These are phyloP conservation scores for Alcis repandata DNA, from an alignment of 2,888 invertebrate genomes.

Conservation along the genomic window DNA sequence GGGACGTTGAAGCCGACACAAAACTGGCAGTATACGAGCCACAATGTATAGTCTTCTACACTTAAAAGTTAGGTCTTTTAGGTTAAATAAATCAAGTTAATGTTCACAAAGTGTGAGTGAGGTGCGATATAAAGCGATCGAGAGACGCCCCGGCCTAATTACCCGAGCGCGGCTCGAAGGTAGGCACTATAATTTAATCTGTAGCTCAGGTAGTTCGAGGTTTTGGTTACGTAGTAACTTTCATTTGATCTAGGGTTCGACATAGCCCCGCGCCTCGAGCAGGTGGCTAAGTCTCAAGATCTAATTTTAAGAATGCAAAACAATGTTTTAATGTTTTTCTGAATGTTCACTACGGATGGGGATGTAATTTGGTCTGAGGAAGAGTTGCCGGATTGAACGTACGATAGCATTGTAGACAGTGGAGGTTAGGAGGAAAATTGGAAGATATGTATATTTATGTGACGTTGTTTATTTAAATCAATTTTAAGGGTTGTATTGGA, in stretches of 20 bases:
- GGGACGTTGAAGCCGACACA: background rate
- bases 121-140: conserved; percentile 6
- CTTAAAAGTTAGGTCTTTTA: conserved; percentile 15
- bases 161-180: background rate
- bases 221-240: background rate
- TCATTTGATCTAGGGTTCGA: background rate
- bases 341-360: no score
- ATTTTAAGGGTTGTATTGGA: no score
- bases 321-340: no score
- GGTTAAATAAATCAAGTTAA: conserved; percentile 19
- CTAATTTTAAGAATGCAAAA: no score
- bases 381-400: no score
- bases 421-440: no score
- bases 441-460: no score
- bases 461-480: no score
- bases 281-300: no score
- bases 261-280: no score
- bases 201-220: background rate
- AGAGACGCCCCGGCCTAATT: conserved; percentile 1
- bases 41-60: conserved; percentile 2
- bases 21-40: background rate
- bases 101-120: conserved; percentile 7
- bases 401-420: no score
- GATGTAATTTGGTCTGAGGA: no score
- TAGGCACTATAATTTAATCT: background rate